Percentiles rank a stretch among this genome's conserved stretches.
Conservation (phyloP, 1,140 invertebrate genomes). For the Rhyzopertha dominica region DNA sequence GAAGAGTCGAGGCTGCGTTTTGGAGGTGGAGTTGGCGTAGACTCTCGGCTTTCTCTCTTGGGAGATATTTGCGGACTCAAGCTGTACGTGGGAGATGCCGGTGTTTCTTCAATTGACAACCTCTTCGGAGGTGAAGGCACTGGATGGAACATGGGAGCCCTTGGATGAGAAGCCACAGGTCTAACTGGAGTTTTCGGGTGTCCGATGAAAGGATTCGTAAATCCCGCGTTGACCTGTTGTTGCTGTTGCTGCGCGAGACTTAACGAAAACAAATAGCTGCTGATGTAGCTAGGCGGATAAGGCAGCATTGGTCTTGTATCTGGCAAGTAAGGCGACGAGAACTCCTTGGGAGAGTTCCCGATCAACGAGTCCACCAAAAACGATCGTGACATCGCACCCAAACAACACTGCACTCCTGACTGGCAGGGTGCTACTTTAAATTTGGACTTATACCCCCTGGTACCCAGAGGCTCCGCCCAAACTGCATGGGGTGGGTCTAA, state of each 20-base stretch:
- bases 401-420: slow-evolving; percentile 4
- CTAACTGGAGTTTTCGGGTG: slow-evolving; percentile 28
- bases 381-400: slow-evolving; percentile 60
- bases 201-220: slow-evolving; percentile 14
- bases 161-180: slow-evolving; percentile 33
- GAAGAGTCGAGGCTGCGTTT: slow-evolving; percentile 47
- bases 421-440: slow-evolving; percentile 11
- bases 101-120: too few species aligned
- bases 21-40: slow-evolving; percentile 53
- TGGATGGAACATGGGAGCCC: neutral
- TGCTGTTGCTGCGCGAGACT: slow-evolving; percentile 57
- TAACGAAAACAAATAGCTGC: slow-evolving; percentile 57
- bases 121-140: slow-evolving; percentile 40
- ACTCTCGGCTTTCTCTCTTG: slow-evolving; percentile 47
- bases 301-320: slow-evolving; percentile 48
- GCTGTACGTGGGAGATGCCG: slow-evolving; percentile 44
- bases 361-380: slow-evolving; percentile 72
- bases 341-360: slow-evolving; percentile 55
- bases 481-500: too few species aligned
- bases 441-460: too few species aligned
- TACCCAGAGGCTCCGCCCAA: too few species aligned
- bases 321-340: slow-evolving; percentile 44
- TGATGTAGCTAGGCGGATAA: slow-evolving; percentile 54
- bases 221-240: slow-evolving; percentile 43
- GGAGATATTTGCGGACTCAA: slow-evolving; percentile 47